A percentile compares a stretch with the other conserved stretches of the same genome.
Evolutionary conservation across 2,888 invertebrate species (phyloP).

Genomic region (Drosophila sordidula): DNA sequence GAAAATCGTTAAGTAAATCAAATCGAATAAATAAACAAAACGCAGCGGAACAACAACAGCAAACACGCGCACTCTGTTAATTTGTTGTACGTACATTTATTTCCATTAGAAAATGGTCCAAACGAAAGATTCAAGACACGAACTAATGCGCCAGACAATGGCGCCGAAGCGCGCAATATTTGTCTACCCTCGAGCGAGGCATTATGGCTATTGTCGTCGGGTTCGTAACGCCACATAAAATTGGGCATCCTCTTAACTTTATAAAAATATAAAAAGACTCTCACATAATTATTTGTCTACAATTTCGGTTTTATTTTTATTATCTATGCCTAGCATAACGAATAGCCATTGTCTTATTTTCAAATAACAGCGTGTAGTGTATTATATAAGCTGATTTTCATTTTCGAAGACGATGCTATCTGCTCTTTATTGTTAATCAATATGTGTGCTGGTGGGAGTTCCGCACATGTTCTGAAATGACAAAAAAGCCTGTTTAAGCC

Average conservation of each 20-base stretch:
- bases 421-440: constrained; percentile 37
- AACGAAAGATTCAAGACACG: constrained; percentile 75
- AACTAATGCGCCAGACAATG: constrained; percentile 50
- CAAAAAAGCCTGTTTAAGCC: constrained; percentile 39
- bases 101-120: constrained; percentile 52
- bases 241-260: constrained; percentile 44
- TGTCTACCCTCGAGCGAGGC: constrained; percentile 41
- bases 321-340: constrained; percentile 17
- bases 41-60: constrained; percentile 14
- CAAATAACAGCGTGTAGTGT: constrained; percentile 6
- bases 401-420: constrained; percentile 3
- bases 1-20: constrained; percentile 66
- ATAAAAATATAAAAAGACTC: constrained; percentile 12
- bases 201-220: constrained; percentile 27
- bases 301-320: constrained; percentile 5
- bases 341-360: constrained; percentile 14
- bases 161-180: constrained; percentile 37
- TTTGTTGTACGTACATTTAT: constrained; percentile 58
- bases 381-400: constrained; percentile 16
- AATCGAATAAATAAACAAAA: constrained; percentile 59
- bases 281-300: constrained; percentile 18
- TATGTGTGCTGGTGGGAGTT: constrained; percentile 35
- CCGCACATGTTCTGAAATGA: constrained; percentile 66
- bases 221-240: constrained; percentile 43
- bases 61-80: constrained; percentile 60